Base-by-base conservation (phyloP, 1,140 invertebrate species). In the Penaeus vannamei region DNA sequence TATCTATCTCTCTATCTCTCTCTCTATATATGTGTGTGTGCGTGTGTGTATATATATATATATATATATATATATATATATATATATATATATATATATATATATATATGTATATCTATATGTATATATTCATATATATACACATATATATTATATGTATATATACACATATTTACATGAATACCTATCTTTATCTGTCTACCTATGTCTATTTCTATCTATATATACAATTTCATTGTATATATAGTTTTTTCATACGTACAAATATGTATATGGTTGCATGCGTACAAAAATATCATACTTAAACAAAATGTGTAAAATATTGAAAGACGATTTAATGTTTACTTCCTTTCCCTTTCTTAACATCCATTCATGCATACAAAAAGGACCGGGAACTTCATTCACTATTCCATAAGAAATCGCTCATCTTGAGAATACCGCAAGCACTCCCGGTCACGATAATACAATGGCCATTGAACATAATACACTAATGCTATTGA, bases 21-120 rank as follows among this genome's bases (percentile, higher is more conserved):
- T 22, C n/a, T 22, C n/a, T 69, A 69, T 4, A 69, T 72, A 72
- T 72, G n/a, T 72, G n/a, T 72, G n/a, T 72, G n/a, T 72, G n/a
- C n/a, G n/a, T 72, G n/a, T 72, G n/a, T 72, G n/a, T 72, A 76
- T 76, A 76, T 76, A 76, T 29, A 76, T 76, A 76, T 29, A 76
- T 76, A 76, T 7, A 76, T 76, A 76, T 22, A 76, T 32, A 29
- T 17, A 29, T 12, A 76, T 36, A 29, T 36, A 29, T 32, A 19
- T 36, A 29, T 17, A 76, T 36, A 36, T 76, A 20, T 10, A n/a
- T 76, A 76, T 29, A 32, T 36, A 76, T 76, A 32, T 20, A 76
- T 29, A 32, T 12, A 26, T 76, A 32, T 76, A 32, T 20, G 10
- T 4, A 29, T 32, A 32, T 29, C 32, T 12, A 32, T 3, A 20